Conservation (phyloP, 2,113 vertebrate species). For the Narcine bancroftii region DNA sequence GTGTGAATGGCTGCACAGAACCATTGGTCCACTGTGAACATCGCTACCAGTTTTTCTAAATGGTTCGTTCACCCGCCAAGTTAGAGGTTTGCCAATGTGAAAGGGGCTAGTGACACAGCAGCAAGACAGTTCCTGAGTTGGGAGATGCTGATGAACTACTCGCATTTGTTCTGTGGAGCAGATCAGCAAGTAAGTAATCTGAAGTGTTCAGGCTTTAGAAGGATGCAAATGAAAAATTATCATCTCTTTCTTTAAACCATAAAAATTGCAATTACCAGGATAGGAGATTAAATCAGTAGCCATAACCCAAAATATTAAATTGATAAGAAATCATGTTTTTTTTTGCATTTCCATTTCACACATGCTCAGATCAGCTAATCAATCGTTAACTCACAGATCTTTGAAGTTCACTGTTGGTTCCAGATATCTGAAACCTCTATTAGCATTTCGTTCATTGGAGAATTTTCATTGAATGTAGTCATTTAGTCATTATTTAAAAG, state of each 20-base stretch:
- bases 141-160: not conserved
- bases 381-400: constrained; percentile 28
- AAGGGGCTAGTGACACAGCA: not conserved
- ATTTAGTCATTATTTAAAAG: constrained; percentile 19
- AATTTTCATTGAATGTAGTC: not conserved
- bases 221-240: not conserved
- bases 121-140: not conserved
- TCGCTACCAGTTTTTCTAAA: no score
- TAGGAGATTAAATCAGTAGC: constrained; percentile 32
- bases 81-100: no score
- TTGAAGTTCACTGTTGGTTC: constrained; percentile 28
- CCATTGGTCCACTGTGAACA: no score
- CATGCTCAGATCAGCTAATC: constrained; percentile 36
- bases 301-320: constrained; percentile 32
- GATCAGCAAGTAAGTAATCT: constrained; percentile 25
- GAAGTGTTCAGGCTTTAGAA: constrained; percentile 27
- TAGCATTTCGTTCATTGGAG: constrained; percentile 13
- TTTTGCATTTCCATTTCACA: constrained; percentile 36
- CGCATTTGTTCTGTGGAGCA: constrained; percentile 17
- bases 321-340: constrained; percentile 24
- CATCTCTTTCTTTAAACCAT: constrained; percentile 16
- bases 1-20: no score
- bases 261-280: constrained; percentile 32
- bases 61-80: no score
- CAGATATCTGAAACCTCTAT: constrained; percentile 30